Evolutionary conservation across 92 coral and sea anemone species (phyloP).

Genomic region (Palythoa heliodiscus): DNA sequence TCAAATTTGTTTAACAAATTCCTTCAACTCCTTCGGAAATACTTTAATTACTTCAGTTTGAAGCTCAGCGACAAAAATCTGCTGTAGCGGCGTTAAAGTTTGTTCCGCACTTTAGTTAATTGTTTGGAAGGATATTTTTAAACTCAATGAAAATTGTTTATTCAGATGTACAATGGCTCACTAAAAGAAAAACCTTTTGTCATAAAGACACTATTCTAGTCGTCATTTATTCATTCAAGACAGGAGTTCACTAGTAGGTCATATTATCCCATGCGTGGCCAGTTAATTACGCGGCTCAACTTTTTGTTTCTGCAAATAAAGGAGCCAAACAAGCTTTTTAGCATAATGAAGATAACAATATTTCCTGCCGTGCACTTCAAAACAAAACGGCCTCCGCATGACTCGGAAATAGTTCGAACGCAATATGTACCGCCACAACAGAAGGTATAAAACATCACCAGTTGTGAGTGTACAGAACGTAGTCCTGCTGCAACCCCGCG

Average conservation of each 20-base stretch:
- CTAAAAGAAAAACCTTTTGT: not conserved
- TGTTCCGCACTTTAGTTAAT: not conserved
- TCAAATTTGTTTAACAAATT: not conserved
- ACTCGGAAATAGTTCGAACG: conserved; percentile 25
- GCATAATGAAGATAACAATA: conserved; percentile 40
- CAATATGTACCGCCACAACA: conserved; percentile 8
- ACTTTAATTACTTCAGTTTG: not conserved
- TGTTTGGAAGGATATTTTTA: not conserved
- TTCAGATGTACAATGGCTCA: not conserved
- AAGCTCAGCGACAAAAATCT: not conserved
- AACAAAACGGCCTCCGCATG: conserved; percentile 17
- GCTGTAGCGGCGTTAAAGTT: not conserved
- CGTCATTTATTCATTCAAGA: not conserved
- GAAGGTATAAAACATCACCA: not conserved
- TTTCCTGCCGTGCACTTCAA: conserved; percentile 13
- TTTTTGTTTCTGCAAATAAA: conserved; percentile 30
- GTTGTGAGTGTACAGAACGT: not conserved
- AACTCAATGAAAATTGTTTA: not conserved
- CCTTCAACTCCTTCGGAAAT: not conserved
- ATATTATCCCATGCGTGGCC: conserved; percentile 29
- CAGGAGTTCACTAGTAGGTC: conserved; percentile 10
- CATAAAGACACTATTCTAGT: conserved; percentile 4
- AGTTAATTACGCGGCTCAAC: conserved; percentile 17
- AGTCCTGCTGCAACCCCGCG: not conserved
- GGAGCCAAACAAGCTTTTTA: conserved; percentile 9